Conservation (phyloP, 1,140 invertebrate genomes). For the Drosophila willistoni region DNA sequence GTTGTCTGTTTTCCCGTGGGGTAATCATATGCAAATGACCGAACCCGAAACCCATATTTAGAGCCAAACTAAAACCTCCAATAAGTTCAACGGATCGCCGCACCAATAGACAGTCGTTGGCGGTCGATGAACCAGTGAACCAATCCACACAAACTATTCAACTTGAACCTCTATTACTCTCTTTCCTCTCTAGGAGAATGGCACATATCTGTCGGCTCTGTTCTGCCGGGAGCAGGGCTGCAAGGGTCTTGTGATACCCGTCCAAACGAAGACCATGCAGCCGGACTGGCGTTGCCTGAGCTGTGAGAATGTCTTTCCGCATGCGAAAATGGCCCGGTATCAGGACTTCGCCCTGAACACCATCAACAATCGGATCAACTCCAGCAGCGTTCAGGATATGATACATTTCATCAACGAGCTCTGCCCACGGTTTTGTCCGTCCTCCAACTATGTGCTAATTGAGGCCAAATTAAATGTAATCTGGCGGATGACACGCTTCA, state of each 20-base stretch:
- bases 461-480: constrained; percentile 81
- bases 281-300: constrained; percentile 77
- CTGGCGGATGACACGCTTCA: constrained; percentile 74
- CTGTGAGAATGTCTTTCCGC: constrained; percentile 73
- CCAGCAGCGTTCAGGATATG: constrained; percentile 73
- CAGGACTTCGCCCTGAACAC: constrained; percentile 80
- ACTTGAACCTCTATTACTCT: background rate
- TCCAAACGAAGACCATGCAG: constrained; percentile 73
- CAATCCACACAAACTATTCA: background rate
- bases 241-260: constrained; percentile 77
- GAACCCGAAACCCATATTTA: background rate
- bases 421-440: constrained; percentile 77
- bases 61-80: background rate
- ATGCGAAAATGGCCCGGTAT: constrained; percentile 76
- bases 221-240: constrained; percentile 77
- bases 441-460: constrained; percentile 77
- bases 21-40: background rate
- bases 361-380: constrained; percentile 80
- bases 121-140: background rate
- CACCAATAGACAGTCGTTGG: constrained; percentile 1
- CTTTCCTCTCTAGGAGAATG: constrained; percentile 71
- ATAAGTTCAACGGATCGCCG: background rate
- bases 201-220: constrained; percentile 75
- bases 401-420: constrained; percentile 79
- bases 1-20: background rate